These are phyloP conservation scores for Microchirus variegatus DNA, from an alignment of 2,797 vertebrate species.

Conservation along the genomic window DNA sequence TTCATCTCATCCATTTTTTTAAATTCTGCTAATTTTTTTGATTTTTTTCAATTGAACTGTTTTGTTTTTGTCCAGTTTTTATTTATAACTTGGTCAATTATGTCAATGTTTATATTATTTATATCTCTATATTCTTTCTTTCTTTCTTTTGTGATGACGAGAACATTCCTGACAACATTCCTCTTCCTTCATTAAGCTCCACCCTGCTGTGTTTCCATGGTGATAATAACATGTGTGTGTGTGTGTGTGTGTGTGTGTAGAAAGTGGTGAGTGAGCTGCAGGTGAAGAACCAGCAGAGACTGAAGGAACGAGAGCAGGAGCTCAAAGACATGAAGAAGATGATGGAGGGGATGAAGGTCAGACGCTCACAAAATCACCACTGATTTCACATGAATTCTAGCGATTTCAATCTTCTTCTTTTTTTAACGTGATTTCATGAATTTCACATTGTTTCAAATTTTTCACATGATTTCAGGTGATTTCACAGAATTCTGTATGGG, in stretches of 20 bases:
- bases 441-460: too few relatives aligned
- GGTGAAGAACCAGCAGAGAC: slow-evolving; percentile 68
- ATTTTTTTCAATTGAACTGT: too few relatives aligned
- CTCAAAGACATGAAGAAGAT: slow-evolving; percentile 82
- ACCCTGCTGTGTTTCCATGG: slow-evolving; percentile 10
- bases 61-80: too few relatives aligned
- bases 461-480: not conserved
- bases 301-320: slow-evolving; percentile 79
- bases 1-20: too few relatives aligned
- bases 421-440: too few relatives aligned
- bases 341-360: slow-evolving; percentile 79
- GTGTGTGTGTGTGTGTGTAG: slow-evolving; percentile 44
- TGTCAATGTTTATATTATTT: too few relatives aligned
- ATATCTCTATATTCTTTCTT: too few relatives aligned
- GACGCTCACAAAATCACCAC: not conserved
- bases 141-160: slow-evolving; percentile 21
- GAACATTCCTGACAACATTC: slow-evolving; percentile 74
- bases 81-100: too few relatives aligned
- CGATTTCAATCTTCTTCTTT: too few relatives aligned
- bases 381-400: too few relatives aligned
- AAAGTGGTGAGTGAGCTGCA: slow-evolving; percentile 73
- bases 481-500: too few relatives aligned
- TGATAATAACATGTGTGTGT: not conserved
- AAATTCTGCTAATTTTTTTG: too few relatives aligned
- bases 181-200: slow-evolving; percentile 35